phyloP scores from a whole-genome alignment of 2,113 vertebrate species.

The Rhizomys pruinosus region DNA sequence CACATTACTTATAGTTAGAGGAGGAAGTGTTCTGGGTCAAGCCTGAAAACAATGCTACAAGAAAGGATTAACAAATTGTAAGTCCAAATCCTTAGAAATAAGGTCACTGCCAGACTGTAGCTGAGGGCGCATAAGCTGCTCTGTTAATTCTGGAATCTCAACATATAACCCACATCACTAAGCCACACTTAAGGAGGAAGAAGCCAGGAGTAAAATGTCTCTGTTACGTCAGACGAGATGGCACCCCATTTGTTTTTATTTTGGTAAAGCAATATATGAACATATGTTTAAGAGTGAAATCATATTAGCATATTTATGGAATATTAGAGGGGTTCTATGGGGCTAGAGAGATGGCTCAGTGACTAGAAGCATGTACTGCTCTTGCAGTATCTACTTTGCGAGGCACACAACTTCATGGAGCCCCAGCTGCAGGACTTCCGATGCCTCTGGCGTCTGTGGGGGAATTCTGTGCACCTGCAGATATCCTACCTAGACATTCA shows the following conservation, averaged over 20 bases:
- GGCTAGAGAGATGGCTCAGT: neutral
- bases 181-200: neutral
- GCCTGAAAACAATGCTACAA: conserved; percentile 34
- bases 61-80: conserved; percentile 33
- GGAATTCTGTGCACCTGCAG: neutral
- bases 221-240: neutral
- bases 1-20: conserved; percentile 10
- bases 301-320: neutral
- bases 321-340: neutral
- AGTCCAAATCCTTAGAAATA: conserved; percentile 18
- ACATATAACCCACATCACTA: neutral
- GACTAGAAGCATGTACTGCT: neutral
- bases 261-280: neutral
- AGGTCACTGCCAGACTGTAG: conserved; percentile 2
- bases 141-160: conserved; percentile 37
- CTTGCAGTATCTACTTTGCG: neutral
- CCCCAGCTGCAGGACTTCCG: no score
- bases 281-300: neutral
- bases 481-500: neutral
- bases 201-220: neutral
- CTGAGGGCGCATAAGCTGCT: neutral
- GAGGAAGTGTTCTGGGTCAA: conserved; percentile 46
- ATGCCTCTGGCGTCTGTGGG: no score
- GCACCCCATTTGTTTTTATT: neutral
- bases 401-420: neutral